Conservation (phyloP, 1,140 invertebrate genomes). For the Apis cerana region DNA sequence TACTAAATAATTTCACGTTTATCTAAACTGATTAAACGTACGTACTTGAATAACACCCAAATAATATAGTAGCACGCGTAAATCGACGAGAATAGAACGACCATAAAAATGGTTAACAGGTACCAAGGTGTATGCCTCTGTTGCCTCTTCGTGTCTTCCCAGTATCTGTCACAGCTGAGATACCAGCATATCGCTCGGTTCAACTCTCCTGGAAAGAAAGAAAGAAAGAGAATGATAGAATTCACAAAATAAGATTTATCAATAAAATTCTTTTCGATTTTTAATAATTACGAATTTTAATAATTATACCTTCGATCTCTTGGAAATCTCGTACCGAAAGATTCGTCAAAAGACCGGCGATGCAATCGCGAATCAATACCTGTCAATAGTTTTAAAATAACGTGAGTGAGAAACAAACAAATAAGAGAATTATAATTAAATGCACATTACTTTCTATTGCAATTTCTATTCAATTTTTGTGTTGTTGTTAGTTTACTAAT, state of each 20-base stretch:
- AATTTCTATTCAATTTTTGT: too few species aligned
- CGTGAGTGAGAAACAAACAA: not conserved
- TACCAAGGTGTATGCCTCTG: conserved; percentile 91
- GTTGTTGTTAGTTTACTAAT: not conserved
- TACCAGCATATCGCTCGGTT: conserved; percentile 95
- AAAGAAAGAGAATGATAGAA: not conserved
- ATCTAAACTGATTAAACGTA: conserved; percentile 58
- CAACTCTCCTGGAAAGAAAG: conserved; percentile 86
- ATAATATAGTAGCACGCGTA: conserved; percentile 95
- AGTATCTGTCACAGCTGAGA: conserved; percentile 94
- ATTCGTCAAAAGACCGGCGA: conserved; percentile 89
- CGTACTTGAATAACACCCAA: conserved; percentile 94
- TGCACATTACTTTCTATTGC: not conserved
- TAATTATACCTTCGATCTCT: conserved; percentile 89
- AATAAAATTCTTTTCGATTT: not conserved
- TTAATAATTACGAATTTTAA: too few species aligned
- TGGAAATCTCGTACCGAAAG: conserved; percentile 91
- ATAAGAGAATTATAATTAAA: not conserved
- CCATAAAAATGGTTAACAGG: conserved; percentile 87
- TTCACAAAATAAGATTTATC: not conserved
- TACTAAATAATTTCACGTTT: not conserved
- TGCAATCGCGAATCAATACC: conserved; percentile 87
- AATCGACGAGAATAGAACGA: conserved; percentile 89
- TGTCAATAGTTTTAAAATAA: conserved; percentile 64
- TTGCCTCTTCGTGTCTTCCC: conserved; percentile 90